Base-by-base conservation (phyloP, 2,888 invertebrate species). In the Macropis europaea region DNA sequence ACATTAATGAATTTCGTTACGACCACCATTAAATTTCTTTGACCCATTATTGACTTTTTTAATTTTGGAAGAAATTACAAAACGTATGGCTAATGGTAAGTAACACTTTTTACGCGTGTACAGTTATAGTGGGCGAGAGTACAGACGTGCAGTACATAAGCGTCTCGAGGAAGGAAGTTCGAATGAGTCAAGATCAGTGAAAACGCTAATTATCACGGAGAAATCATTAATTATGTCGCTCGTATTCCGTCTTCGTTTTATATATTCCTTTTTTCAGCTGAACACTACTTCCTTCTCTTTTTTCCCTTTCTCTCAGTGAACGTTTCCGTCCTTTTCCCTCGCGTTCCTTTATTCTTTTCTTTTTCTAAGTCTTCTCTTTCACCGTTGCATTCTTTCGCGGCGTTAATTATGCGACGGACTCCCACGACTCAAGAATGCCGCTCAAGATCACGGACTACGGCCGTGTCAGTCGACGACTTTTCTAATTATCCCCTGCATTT, bases 381-480 rank as follows among this genome's bases (percentile, higher is more conserved):
- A 63, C 76, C 73, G 63, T 79, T 71, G 79, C 78, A 85, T 85
- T 83, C 78, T 83, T 83, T 70, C 72, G 56, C 63, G 54, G 56
- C 71, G 78, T 71, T 85, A 87, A 87, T 82, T 82, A 83, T 86
- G 86, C 78, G 86, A 86, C 84, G 72, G 79, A 78, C 76, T 87
- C 86, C 76, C 87, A 87, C 84, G 84, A 78, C 42, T 57, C 32
- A 56, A 76, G 79, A 79, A 79, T 75, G 64, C 79, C 13, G 68
- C 67, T 78, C 83, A 81, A 79, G 82, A 83, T 84, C 83, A 83
- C 69, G 76, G 73, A 70, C 79, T 73, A 76, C 67, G 68, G 69
- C 45, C 76, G 69, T 72, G 69, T 64, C 68, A 61, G 71, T 63
- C 72, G 62, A 64, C 76, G 69, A 73, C 73, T 76, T 79, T 76